Conservation (phyloP, 2,113 vertebrate species). For the Siniperca knerii region DNA sequence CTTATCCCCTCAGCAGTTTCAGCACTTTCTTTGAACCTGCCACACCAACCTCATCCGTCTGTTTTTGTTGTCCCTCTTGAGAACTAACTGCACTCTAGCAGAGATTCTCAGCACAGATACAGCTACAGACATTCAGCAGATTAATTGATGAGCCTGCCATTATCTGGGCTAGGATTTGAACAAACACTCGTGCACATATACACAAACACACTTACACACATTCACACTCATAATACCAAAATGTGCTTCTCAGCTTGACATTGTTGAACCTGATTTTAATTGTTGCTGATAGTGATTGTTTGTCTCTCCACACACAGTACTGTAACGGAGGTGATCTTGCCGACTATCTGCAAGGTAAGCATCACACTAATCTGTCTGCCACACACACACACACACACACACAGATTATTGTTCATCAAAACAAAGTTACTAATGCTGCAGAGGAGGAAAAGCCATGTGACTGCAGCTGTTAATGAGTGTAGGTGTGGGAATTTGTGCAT, state of each 20-base stretch:
- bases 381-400: constrained; percentile 2
- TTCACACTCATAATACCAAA: neutral
- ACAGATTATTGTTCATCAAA: constrained; percentile 39
- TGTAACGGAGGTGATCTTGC: constrained; percentile 98
- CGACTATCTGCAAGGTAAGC: constrained; percentile 99
- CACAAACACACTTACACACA: neutral
- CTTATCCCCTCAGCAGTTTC: neutral
- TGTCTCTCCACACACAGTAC: constrained; percentile 85
- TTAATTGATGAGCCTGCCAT: constrained; percentile 23
- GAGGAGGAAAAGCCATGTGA: constrained; percentile 21
- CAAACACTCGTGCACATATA: neutral
- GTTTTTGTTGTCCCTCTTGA: neutral
- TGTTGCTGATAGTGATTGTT: constrained; percentile 44
- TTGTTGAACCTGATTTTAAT: constrained; percentile 15
- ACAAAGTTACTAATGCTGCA: constrained; percentile 39
- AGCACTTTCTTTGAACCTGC: neutral
- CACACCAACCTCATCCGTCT: neutral
- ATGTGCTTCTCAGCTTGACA: constrained; percentile 8
- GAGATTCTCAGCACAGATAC: constrained; percentile 23
- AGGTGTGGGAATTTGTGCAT: constrained; percentile 15
- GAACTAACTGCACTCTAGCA: neutral
- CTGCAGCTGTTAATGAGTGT: constrained; percentile 5
- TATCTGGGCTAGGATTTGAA: constrained; percentile 1
- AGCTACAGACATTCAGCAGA: constrained; percentile 21
- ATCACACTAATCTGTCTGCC: constrained; percentile 23